Evolutionary conservation across 2,888 invertebrate species (phyloP).

Genomic region (Dynastes grantii): DNA sequence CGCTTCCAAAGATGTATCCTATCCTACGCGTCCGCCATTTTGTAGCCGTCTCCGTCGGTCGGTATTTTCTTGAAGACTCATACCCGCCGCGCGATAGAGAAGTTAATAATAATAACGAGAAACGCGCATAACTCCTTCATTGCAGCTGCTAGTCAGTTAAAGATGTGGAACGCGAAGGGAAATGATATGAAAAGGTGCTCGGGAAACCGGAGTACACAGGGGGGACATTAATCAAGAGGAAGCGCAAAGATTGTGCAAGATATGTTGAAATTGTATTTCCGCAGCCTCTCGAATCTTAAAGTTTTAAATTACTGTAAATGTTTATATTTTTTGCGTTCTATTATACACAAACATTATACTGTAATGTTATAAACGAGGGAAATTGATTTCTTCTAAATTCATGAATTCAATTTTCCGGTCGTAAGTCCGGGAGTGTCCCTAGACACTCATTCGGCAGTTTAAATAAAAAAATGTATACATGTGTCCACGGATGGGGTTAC

Average conservation of each 20-base stretch:
- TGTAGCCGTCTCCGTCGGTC: background rate
- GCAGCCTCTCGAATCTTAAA: too few relatives aligned
- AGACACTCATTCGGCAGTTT: too few relatives aligned
- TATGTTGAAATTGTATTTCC: too few relatives aligned
- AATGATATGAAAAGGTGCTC: conserved; percentile 8
- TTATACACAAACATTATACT: too few relatives aligned
- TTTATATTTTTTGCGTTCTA: too few relatives aligned
- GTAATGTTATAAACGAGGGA: too few relatives aligned
- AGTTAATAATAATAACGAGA: conserved; percentile 11
- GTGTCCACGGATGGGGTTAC: too few relatives aligned
- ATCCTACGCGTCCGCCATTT: background rate
- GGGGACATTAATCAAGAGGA: background rate
- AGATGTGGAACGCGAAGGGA: conserved; percentile 13
- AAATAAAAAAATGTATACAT: too few relatives aligned
- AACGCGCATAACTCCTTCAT: conserved; percentile 12
- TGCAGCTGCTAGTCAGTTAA: conserved; percentile 8
- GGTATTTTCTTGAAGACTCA: conserved; percentile 18
- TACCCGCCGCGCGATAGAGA: conserved; percentile 1
- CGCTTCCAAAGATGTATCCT: conserved; percentile 20
- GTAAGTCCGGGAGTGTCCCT: too few relatives aligned
- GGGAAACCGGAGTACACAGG: background rate
- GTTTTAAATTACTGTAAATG: too few relatives aligned
- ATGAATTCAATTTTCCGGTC: too few relatives aligned
- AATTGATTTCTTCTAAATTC: too few relatives aligned
- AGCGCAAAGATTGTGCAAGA: background rate